These are phyloP conservation scores for Hipparchia sbordonii DNA, from an alignment of 2,888 invertebrate species.

Conservation along the genomic window DNA sequence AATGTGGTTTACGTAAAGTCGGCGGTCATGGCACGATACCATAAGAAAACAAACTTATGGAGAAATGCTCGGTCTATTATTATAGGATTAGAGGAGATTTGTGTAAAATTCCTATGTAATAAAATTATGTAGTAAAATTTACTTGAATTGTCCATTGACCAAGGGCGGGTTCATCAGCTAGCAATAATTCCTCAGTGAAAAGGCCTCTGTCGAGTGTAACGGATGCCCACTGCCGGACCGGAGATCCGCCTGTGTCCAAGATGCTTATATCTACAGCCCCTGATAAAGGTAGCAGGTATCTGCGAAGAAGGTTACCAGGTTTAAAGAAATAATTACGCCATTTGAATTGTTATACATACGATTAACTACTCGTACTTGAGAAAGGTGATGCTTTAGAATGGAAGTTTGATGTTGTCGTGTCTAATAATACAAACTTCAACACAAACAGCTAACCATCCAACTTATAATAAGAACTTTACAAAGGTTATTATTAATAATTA, in stretches of 20 bases:
- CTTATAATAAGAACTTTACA: too few relatives aligned
- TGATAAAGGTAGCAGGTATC: slow-evolving; percentile 70
- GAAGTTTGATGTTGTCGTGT: too few relatives aligned
- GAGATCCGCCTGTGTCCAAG: slow-evolving; percentile 84
- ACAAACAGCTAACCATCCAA: too few relatives aligned
- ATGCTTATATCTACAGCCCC: slow-evolving; percentile 68
- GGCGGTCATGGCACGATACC: too few relatives aligned
- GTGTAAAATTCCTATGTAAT: neutral
- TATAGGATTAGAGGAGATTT: neutral
- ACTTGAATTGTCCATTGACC: slow-evolving; percentile 93
- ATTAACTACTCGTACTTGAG: neutral
- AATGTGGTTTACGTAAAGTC: too few relatives aligned
- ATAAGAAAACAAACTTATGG: too few relatives aligned
- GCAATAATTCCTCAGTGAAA: slow-evolving; percentile 87
- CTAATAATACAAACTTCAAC: too few relatives aligned
- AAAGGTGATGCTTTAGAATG: neutral
- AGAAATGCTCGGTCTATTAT: neutral
- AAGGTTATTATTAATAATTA: too few relatives aligned
- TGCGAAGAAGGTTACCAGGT: slow-evolving; percentile 40
- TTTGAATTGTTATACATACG: neutral
- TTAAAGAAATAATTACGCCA: too few relatives aligned
- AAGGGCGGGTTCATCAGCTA: slow-evolving; percentile 92
- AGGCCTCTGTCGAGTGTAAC: slow-evolving; percentile 88
- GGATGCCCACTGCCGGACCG: slow-evolving; percentile 90
- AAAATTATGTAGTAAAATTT: slow-evolving; percentile 18